Conservation (phyloP, 2,113 vertebrate genomes). For the Hypanus sabinus region DNA sequence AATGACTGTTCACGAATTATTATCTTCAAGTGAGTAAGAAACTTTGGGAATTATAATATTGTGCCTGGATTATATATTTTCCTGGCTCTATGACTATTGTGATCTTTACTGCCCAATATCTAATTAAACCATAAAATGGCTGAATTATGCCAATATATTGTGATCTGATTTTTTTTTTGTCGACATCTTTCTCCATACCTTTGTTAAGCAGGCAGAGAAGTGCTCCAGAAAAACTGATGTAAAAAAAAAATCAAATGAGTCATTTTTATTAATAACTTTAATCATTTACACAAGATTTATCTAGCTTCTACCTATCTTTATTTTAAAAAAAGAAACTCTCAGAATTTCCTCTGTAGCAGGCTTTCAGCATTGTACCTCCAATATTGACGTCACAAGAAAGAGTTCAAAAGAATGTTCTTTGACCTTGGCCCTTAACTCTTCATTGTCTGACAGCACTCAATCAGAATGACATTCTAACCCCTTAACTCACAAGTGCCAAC, state of each 20-base stretch:
- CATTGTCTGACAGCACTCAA: background rate
- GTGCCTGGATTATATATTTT: background rate
- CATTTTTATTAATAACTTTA: background rate
- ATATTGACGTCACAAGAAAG: background rate
- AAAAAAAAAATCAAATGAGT: too few species aligned
- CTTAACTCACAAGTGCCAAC: background rate
- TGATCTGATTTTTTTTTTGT: background rate
- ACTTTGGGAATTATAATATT: background rate
- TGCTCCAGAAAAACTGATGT: background rate
- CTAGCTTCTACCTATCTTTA: background rate
- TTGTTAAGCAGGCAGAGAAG: background rate
- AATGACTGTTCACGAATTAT: background rate
- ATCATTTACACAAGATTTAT: background rate
- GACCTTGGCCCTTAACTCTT: background rate
- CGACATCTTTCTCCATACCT: background rate
- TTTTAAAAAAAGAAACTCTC: background rate
- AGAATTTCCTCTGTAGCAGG: background rate
- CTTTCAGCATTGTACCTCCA: background rate
- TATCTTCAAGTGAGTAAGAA: too few species aligned
- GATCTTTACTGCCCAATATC: background rate
- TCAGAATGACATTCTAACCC: background rate
- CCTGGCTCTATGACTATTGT: background rate
- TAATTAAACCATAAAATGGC: background rate
- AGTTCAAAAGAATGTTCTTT: background rate
- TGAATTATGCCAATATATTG: background rate